These are phyloP conservation scores for Abramis brama DNA, from an alignment of 2,113 vertebrate species.

Conservation along the genomic window DNA sequence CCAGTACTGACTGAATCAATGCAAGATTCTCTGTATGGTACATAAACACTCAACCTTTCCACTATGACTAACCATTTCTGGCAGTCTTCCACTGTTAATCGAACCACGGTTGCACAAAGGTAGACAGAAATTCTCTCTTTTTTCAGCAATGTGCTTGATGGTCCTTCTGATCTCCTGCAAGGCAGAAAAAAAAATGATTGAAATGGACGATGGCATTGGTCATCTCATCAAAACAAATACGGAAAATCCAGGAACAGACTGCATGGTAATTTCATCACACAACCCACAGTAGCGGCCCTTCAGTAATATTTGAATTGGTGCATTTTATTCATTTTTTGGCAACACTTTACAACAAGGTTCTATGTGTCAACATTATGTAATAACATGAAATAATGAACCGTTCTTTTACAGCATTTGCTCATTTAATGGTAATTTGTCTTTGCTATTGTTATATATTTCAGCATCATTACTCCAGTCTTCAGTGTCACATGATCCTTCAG, in stretches of 20 bases:
- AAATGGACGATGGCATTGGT: background rate
- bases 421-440: too few species aligned
- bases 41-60: too few species aligned
- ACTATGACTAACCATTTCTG: too few species aligned
- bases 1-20: too few species aligned
- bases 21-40: too few species aligned
- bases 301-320: background rate
- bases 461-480: too few species aligned
- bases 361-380: background rate
- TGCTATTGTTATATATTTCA: too few species aligned
- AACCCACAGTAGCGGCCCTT: background rate
- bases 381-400: background rate
- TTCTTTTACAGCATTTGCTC: too few species aligned
- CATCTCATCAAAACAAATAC: conserved; percentile 60
- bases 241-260: conserved; percentile 68
- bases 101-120: too few species aligned
- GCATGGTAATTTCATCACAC: conserved; percentile 57
- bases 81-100: too few species aligned
- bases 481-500: too few species aligned
- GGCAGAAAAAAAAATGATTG: background rate
- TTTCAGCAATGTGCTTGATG: conserved; percentile 59
- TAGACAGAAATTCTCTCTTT: background rate
- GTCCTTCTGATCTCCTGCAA: conserved; percentile 57
- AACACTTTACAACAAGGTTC: background rate
- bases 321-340: background rate